Evolutionary conservation across 2,113 vertebrate species (phyloP).

Genomic region (Microcebus tavaratra): DNA sequence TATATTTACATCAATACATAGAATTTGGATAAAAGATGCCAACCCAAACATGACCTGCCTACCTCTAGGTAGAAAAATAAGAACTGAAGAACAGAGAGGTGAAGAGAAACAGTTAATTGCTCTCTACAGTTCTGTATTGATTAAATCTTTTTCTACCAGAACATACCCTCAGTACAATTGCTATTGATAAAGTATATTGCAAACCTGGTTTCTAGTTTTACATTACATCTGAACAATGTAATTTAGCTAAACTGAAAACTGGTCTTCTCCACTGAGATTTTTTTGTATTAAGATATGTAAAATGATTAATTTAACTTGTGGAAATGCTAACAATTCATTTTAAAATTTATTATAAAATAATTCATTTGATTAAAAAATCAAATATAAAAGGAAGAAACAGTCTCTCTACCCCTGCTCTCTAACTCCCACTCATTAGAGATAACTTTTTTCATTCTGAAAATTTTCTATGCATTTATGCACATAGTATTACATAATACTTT

Average conservation of each 20-base stretch:
- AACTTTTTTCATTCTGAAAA: neutral
- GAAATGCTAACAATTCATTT: neutral
- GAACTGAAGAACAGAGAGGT: neutral
- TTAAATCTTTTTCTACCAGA: neutral
- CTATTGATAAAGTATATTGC: neutral
- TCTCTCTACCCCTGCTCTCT: neutral
- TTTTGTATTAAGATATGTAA: neutral
- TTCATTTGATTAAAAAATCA: neutral
- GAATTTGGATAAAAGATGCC: neutral
- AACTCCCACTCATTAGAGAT: neutral
- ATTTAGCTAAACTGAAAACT: neutral
- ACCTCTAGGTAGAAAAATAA: neutral
- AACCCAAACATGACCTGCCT: neutral
- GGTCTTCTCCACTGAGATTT: neutral
- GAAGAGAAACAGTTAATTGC: neutral
- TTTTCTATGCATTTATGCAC: neutral
- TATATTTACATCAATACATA: neutral
- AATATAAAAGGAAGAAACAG: neutral
- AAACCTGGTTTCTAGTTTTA: neutral
- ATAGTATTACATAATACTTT: neutral
- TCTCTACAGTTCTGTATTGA: neutral
- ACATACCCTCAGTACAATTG: neutral
- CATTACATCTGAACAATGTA: neutral
- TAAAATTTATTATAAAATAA: neutral
- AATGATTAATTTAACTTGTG: neutral